Evolutionary conservation across 2,797 vertebrate species (phyloP).

Genomic region (Karalla daura): DNA sequence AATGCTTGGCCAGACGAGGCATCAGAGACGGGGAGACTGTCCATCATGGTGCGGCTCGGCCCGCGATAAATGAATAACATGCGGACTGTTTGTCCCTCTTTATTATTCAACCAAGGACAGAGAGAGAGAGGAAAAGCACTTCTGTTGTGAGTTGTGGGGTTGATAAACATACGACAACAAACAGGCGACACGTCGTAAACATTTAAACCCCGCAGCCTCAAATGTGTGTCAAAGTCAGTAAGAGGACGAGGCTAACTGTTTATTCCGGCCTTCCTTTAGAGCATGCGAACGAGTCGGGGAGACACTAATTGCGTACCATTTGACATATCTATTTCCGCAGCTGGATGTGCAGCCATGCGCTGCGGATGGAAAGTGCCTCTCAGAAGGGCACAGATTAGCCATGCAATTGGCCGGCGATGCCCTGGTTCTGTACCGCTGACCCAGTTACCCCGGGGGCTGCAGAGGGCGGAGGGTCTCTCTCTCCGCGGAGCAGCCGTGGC

Average conservation of each 20-base stretch:
- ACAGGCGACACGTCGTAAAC: constrained; percentile 9
- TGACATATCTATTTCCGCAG: constrained; percentile 78
- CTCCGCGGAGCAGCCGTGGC: constrained; percentile 22
- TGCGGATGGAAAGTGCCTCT: constrained; percentile 64
- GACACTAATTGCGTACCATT: constrained; percentile 74
- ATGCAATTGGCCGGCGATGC: constrained; percentile 66
- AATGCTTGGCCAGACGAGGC: constrained; percentile 69
- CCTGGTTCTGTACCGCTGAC: constrained; percentile 71
- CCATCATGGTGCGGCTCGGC: constrained; percentile 32
- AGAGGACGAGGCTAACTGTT: constrained; percentile 50
- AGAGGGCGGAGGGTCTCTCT: constrained; percentile 45
- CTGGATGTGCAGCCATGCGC: constrained; percentile 75
- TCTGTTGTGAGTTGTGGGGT: not conserved
- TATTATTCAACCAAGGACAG: constrained; percentile 12
- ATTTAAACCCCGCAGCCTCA: constrained; percentile 31
- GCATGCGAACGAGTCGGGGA: constrained; percentile 54
- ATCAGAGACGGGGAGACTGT: constrained; percentile 34
- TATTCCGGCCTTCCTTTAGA: constrained; percentile 53
- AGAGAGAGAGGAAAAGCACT: not conserved
- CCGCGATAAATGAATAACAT: constrained; percentile 31
- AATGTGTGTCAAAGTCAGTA: constrained; percentile 57
- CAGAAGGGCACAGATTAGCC: constrained; percentile 75
- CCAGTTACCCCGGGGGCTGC: constrained; percentile 69
- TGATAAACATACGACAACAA: constrained; percentile 35
- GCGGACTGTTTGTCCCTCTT: constrained; percentile 17